phyloP scores from a whole-genome alignment of 2,888 invertebrate species.

The Mamestra brassicae region DNA sequence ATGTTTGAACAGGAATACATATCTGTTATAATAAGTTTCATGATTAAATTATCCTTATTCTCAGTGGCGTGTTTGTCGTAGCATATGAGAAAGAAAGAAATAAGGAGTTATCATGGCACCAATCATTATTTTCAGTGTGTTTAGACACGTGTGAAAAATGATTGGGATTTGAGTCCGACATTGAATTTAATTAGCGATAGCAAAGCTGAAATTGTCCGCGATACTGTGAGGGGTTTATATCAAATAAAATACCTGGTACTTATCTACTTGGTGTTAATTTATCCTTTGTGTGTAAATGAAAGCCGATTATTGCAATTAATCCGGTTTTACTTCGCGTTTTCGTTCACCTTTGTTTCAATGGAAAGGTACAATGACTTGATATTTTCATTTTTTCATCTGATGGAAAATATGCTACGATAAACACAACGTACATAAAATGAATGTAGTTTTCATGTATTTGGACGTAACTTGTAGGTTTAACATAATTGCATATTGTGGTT shows the following conservation, averaged over 20 bases:
- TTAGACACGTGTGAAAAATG: conserved; percentile 10
- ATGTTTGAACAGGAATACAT: conserved; percentile 79
- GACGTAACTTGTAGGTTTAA: conserved; percentile 69
- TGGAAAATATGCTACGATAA: conserved; percentile 61
- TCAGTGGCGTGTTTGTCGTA: conserved; percentile 59
- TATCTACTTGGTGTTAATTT: background rate
- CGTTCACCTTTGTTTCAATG: background rate
- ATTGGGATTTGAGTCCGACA: conserved; percentile 5
- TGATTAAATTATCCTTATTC: conserved; percentile 76
- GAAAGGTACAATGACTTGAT: background rate
- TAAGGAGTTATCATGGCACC: conserved; percentile 29
- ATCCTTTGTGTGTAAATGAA: background rate
- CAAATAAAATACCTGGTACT: background rate
- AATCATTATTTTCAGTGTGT: conserved; percentile 5
- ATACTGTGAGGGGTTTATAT: background rate
- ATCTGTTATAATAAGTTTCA: conserved; percentile 87
- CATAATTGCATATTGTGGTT: conserved; percentile 88
- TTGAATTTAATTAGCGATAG: conserved; percentile 17
- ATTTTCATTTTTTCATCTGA: conserved; percentile 6
- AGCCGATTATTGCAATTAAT: background rate
- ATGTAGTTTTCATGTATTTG: conserved; percentile 66
- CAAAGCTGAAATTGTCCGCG: background rate
- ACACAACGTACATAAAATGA: conserved; percentile 43
- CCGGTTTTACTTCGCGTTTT: background rate
- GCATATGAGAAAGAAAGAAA: conserved; percentile 49